phyloP scores from a whole-genome alignment of 1,140 invertebrate species.

The Cotesia chilonis region DNA sequence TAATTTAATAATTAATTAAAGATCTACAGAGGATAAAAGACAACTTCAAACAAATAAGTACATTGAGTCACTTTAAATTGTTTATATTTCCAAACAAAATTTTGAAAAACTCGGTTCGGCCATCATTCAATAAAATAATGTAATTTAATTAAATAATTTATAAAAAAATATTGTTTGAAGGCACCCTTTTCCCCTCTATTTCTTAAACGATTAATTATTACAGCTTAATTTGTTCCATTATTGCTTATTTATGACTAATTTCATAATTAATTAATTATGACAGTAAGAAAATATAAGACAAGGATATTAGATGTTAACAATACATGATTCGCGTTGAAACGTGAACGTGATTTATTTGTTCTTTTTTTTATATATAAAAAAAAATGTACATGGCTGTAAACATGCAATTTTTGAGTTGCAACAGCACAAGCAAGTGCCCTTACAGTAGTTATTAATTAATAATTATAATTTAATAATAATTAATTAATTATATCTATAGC shows the following conservation, averaged over 20 bases:
- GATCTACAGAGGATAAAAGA: neutral
- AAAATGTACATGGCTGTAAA: slow-evolving; percentile 60
- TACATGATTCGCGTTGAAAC: slow-evolving; percentile 26
- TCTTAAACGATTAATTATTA: too few species aligned
- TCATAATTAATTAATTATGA: neutral
- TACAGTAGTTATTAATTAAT: slow-evolving; percentile 52
- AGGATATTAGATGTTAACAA: slow-evolving; percentile 19
- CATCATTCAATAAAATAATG: too few species aligned
- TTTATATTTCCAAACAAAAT: too few species aligned
- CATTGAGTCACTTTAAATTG: neutral
- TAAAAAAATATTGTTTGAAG: too few species aligned
- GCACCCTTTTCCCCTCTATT: too few species aligned
- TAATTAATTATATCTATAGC: too few species aligned
- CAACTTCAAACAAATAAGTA: neutral
- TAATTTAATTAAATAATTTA: too few species aligned
- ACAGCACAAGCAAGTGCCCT: slow-evolving; percentile 59
- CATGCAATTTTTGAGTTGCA: slow-evolving; percentile 58
- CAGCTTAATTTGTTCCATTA: too few species aligned
- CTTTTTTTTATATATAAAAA: slow-evolving; percentile 57
- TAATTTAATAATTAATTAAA: neutral
- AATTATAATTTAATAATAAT: slow-evolving; percentile 40
- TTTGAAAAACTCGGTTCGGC: too few species aligned
- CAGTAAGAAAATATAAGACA: neutral
- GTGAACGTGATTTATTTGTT: slow-evolving; percentile 36
- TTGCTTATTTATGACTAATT: neutral